Conservation (phyloP, 2,797 vertebrate genomes). For the Paguma larvata region DNA sequence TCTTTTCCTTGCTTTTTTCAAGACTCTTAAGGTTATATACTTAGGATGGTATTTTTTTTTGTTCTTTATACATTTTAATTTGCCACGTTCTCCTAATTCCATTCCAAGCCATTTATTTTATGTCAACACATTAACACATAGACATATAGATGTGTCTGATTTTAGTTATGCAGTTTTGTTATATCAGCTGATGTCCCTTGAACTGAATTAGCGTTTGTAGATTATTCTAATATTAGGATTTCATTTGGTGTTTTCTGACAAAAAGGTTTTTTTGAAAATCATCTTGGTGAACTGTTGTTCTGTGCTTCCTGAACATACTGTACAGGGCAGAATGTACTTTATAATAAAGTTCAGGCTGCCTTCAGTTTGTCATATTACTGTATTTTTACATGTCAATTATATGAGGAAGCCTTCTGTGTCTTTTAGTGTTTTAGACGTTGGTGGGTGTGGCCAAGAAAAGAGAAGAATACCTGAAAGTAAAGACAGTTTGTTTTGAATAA, state of each 20-base stretch:
- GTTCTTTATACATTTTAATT: neutral
- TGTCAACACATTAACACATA: neutral
- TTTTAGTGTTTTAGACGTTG: slow-evolving; percentile 81
- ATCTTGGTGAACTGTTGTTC: slow-evolving; percentile 72
- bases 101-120: neutral
- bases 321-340: slow-evolving; percentile 69
- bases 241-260: neutral
- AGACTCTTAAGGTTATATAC: neutral
- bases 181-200: neutral
- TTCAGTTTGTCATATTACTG: slow-evolving; percentile 72
- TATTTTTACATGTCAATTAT: slow-evolving; percentile 83
- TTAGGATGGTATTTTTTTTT: neutral
- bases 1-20: neutral
- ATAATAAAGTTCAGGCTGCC: slow-evolving; percentile 80
- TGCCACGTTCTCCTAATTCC: neutral
- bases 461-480: neutral
- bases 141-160: neutral
- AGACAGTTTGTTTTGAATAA: slow-evolving; percentile 77
- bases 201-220: slow-evolving; percentile 59
- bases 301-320: slow-evolving; percentile 61
- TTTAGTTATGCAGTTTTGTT: slow-evolving; percentile 68
- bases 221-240: slow-evolving; percentile 59
- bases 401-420: slow-evolving; percentile 76
- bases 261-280: slow-evolving; percentile 71
- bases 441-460: slow-evolving; percentile 32